Evolutionary conservation across 2,888 invertebrate species (phyloP).

Genomic region (Entomobrya multifasciata): DNA sequence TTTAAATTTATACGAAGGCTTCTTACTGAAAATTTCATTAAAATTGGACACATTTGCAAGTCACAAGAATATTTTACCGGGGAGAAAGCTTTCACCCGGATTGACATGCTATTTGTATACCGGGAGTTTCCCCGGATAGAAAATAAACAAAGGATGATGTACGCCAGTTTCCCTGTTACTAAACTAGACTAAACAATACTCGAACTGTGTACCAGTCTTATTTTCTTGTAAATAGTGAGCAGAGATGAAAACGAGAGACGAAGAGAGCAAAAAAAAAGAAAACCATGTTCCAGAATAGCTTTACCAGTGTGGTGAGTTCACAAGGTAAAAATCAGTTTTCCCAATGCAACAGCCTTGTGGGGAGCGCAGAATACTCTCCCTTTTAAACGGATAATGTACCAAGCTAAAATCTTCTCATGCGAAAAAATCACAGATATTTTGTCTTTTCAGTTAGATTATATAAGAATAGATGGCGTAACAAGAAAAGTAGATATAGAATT

Average conservation of each 20-base stretch:
- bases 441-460: too few species aligned
- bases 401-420: too few species aligned
- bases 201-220: too few species aligned
- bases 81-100: slow-evolving; percentile 65
- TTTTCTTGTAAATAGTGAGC: background rate
- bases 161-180: too few species aligned
- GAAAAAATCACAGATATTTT: too few species aligned
- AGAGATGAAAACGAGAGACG: background rate
- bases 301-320: background rate
- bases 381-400: slow-evolving; percentile 63
- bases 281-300: slow-evolving; percentile 27
- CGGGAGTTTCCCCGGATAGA: slow-evolving; percentile 25
- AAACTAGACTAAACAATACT: too few species aligned
- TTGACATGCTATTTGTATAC: background rate
- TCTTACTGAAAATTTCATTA: background rate
- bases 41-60: too few species aligned
- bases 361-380: slow-evolving; percentile 62
- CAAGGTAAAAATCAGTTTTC: slow-evolving; percentile 7
- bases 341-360: slow-evolving; percentile 45
- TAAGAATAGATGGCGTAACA: too few species aligned
- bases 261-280: background rate
- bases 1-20: too few species aligned
- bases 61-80: background rate
- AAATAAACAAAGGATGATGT: background rate
- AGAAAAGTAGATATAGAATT: too few species aligned